Evolutionary conservation across 2,888 invertebrate species (phyloP), one percentile per base, ranked within the genome.

Genomic region (Diarsia rubi): DNA sequence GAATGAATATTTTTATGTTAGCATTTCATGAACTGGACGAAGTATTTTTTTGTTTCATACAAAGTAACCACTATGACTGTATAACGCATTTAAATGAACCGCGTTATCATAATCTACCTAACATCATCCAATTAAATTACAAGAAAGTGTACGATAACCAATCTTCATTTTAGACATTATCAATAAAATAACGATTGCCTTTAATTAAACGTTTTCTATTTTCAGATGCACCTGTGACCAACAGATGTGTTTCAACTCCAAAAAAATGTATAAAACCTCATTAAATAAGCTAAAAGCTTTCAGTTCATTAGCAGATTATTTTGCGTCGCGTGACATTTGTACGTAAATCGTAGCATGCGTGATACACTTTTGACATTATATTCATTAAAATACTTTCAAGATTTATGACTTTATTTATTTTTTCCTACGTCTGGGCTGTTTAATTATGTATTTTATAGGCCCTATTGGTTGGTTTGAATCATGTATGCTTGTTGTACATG

Each of bases 271-370:
- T n/a, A 84, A 81, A 80, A 85, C 74, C 82, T 89, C 88, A 89
- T 91, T 89, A 90, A 89, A 86, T 88, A 86, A 88, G 71, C 79
- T 91, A 89, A 90, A 92, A 91, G 91, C 90, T 88, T 90, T 91
- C 87, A 78, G 73, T 84, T 91, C 90, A 94, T 94, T 93, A 94
- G 92, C 90, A 92, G 91, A 93, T 93, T 92, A 91, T 91, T 89
- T 81, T 62, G 77, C 80, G 63, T 93, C 77, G 91, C 94, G 93
- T 94, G 94, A 91, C 87, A 77, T 75, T 64, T 42, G 21, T 16
- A 19, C 75, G 82, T 94, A 90, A 92, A 92, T 93, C 88, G 86
- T 81, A 59, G 21, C 88, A 91, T 92, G 93, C 93, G 92, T 92
- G 93, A 86, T 86, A 88, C 82, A 84, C 84, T 90, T 91, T 87